Evolutionary conservation across 2,888 invertebrate species (phyloP).

Genomic region (Drosophila meridiana): DNA sequence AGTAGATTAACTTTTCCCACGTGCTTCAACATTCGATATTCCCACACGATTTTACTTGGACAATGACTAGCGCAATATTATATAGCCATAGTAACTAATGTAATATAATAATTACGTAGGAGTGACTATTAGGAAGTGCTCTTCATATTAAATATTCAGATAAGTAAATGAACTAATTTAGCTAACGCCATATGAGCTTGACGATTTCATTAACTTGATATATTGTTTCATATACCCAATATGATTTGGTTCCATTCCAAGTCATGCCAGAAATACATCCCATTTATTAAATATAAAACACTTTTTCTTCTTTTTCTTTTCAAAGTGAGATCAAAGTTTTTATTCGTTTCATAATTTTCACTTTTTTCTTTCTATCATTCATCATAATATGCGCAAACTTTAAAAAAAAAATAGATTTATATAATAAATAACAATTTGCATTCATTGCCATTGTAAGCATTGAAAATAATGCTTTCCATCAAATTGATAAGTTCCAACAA

Average conservation of each 20-base stretch:
- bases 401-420: constrained; percentile 64
- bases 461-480: constrained; percentile 66
- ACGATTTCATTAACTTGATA: not conserved
- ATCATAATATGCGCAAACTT: constrained; percentile 62
- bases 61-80: constrained; percentile 1
- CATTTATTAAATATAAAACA: no score
- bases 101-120: no score
- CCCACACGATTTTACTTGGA: constrained; percentile 5
- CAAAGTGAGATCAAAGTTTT: constrained; percentile 73
- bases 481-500: constrained; percentile 62
- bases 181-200: not conserved
- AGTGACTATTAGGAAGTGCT: not conserved
- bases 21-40: constrained; percentile 21
- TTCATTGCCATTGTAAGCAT: constrained; percentile 71
- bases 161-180: not conserved
- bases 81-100: not conserved
- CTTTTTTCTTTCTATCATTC: constrained; percentile 51
- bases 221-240: not conserved
- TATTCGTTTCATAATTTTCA: constrained; percentile 64
- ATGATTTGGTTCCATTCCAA: not conserved
- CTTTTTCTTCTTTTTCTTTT: constrained; percentile 21
- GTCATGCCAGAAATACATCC: no score
- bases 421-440: constrained; percentile 78
- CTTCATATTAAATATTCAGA: not conserved
- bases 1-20: constrained; percentile 40